Conservation (phyloP, 2,113 vertebrate species). For the Boleophthalmus pectinirostris region DNA sequence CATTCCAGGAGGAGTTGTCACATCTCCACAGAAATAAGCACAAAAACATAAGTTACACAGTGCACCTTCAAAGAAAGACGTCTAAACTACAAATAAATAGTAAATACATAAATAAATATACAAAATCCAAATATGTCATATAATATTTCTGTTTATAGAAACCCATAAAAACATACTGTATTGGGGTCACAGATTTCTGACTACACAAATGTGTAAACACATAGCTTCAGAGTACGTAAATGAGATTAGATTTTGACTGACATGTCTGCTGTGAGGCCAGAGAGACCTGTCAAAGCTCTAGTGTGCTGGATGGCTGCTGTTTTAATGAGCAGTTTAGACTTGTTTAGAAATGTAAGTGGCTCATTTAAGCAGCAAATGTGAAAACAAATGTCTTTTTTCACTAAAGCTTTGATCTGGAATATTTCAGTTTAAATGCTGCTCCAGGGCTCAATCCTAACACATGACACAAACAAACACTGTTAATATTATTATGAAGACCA, state of each 20-base stretch:
- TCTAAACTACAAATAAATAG: no score
- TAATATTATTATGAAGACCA: not conserved
- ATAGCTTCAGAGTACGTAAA: not conserved
- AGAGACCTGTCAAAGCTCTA: slow-evolving; percentile 26
- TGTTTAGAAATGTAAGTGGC: slow-evolving; percentile 60
- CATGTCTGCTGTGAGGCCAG: not conserved
- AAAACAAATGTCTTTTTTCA: slow-evolving; percentile 57
- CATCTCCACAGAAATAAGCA: no score
- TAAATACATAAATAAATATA: not conserved
- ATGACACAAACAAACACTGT: slow-evolving; percentile 3
- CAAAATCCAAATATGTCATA: not conserved
- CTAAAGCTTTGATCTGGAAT: slow-evolving; percentile 61
- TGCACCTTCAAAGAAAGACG: no score
- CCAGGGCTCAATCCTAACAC: slow-evolving; percentile 21
- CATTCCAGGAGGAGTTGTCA: no score
- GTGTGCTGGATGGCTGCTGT: slow-evolving; percentile 36
- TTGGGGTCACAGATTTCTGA: not conserved
- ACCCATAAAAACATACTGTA: not conserved
- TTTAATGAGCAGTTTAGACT: slow-evolving; percentile 55
- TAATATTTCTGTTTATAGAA: not conserved
- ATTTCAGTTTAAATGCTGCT: slow-evolving; percentile 54
- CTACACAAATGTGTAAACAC: not conserved
- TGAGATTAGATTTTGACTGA: not conserved
- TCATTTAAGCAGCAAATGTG: slow-evolving; percentile 59
- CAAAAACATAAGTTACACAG: no score